phyloP scores from a whole-genome alignment of 2,797 vertebrate species.

The Typhlichthys subterraneus region DNA sequence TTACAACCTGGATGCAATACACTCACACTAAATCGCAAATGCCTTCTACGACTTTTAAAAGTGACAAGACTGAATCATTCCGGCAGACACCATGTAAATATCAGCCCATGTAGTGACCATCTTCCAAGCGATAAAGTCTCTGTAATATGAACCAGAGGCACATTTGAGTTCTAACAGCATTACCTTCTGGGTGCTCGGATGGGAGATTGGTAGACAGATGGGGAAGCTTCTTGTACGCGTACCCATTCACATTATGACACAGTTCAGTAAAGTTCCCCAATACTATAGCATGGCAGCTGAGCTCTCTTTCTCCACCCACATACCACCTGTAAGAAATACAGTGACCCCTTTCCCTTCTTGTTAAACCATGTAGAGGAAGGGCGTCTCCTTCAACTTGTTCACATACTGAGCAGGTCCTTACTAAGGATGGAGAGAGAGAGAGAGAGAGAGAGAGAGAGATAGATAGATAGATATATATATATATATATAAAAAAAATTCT shows the following conservation, averaged over 20 bases:
- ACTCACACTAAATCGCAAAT: background rate
- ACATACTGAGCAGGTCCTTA: no score
- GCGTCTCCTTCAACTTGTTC: no score
- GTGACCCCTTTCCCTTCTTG: background rate
- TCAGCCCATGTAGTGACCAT: constrained; percentile 26
- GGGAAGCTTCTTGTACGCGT: background rate
- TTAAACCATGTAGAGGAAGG: no score
- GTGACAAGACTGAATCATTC: constrained; percentile 50
- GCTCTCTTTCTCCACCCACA: constrained; percentile 41
- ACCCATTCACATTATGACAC: constrained; percentile 51
- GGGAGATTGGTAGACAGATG: background rate
- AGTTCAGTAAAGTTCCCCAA: constrained; percentile 58
- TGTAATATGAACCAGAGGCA: constrained; percentile 27
- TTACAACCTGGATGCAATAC: constrained; percentile 30
- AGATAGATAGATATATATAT: no score
- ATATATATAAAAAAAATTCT: no score
- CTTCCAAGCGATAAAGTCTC: constrained; percentile 42
- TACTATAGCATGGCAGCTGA: constrained; percentile 47
- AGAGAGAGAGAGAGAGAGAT: no score
- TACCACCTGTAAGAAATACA: constrained; percentile 34
- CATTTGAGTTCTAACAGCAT: constrained; percentile 2
- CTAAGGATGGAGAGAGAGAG: no score
- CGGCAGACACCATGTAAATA: constrained; percentile 10
- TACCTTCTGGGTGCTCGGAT: constrained; percentile 33
- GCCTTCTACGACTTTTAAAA: constrained; percentile 1